A percentile compares a stretch with the other conserved stretches of the same genome.
These are phyloP conservation scores for Nycteola revayana DNA, from an alignment of 2,888 invertebrate species.

Conservation along the genomic window DNA sequence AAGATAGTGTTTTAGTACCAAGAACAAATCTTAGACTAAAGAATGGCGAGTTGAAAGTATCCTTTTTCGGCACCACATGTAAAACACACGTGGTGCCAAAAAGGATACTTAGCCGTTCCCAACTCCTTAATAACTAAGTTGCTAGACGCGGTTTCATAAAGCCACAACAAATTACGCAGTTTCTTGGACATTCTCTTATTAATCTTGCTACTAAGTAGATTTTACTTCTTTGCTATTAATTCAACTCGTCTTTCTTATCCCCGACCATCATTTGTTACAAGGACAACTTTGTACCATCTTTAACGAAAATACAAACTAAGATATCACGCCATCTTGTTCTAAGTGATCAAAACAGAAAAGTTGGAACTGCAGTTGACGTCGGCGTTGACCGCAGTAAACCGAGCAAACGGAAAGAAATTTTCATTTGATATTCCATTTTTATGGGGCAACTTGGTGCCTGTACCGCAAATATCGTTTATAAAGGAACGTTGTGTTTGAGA, in stretches of 20 bases:
- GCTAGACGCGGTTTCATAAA: constrained; percentile 2
- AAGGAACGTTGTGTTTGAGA: constrained; percentile 14
- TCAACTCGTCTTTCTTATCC: neutral
- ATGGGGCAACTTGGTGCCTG: constrained; percentile 42
- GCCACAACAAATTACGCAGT: constrained; percentile 2
- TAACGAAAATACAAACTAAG: constrained; percentile 13
- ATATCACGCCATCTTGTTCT: constrained; percentile 11
- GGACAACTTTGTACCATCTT: constrained; percentile 9
- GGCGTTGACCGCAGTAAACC: constrained; percentile 48
- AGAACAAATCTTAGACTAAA: too few species aligned
- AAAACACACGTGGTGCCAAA: too few species aligned
- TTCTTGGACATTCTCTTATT: constrained; percentile 14
- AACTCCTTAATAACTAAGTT: too few species aligned
- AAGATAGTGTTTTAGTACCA: too few species aligned
- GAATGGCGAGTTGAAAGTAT: too few species aligned
- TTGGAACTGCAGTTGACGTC: constrained; percentile 37
- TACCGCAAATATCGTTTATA: constrained; percentile 34
- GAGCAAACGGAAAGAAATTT: constrained; percentile 53
- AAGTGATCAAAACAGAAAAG: constrained; percentile 16
- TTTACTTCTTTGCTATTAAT: constrained; percentile 19
- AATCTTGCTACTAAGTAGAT: constrained; percentile 23
- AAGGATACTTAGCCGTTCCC: too few species aligned
- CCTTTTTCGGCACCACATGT: too few species aligned
- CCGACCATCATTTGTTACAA: too few species aligned
- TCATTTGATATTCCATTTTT: constrained; percentile 62